Percentiles rank a stretch among this genome's conserved stretches.
These are phyloP conservation scores for Oxyura jamaicensis DNA, from an alignment of 2,113 vertebrate genomes.

Conservation along the genomic window DNA sequence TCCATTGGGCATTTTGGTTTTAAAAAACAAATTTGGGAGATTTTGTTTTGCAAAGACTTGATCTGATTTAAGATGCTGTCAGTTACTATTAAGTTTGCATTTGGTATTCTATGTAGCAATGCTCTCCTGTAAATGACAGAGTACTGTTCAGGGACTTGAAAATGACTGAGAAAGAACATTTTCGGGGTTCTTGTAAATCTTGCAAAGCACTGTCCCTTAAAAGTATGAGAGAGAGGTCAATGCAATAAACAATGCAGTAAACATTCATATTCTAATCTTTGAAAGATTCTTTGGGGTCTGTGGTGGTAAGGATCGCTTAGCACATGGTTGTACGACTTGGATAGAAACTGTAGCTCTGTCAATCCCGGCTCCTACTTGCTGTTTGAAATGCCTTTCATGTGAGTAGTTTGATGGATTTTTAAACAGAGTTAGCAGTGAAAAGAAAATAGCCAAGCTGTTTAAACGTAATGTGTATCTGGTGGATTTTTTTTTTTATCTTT, in stretches of 20 bases:
- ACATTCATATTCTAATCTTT: not conserved
- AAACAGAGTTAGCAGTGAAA: not conserved
- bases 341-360: not conserved
- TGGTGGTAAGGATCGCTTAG: not conserved
- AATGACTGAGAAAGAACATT: not conserved
- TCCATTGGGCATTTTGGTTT: not conserved
- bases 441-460: not conserved
- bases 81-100: not conserved
- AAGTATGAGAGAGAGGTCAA: no score
- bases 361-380: not conserved
- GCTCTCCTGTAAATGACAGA: not conserved
- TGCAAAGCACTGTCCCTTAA: not conserved
- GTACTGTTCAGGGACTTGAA: not conserved
- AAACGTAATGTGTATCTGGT: fast-evolving
- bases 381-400: not conserved
- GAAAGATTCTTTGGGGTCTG: not conserved
- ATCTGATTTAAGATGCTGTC: not conserved
- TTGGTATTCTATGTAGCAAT: not conserved
- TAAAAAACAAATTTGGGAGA: not conserved
- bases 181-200: not conserved
- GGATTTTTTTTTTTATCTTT: not conserved
- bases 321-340: not conserved
- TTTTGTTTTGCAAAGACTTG: not conserved
- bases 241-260: not conserved
- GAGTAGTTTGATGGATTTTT: not conserved